Evolutionary conservation across 2,888 invertebrate genomes (phyloP).

Genomic region (Troglohyphantes excavatus): DNA sequence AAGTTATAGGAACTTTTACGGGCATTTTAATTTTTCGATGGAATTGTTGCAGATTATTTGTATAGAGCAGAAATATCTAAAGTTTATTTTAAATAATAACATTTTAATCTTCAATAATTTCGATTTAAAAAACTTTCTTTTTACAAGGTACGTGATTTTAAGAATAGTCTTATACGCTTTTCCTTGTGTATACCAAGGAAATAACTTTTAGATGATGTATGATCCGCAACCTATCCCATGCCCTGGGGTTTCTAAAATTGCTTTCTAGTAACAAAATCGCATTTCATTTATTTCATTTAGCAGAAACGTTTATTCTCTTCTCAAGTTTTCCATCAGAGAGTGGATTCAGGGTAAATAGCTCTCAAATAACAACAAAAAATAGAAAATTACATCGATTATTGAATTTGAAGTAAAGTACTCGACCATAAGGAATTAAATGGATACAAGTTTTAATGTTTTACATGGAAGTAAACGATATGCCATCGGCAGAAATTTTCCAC

Average conservation of each 20-base stretch:
- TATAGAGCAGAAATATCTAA: too few relatives aligned
- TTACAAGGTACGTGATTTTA: too few relatives aligned
- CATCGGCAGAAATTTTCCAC: neutral
- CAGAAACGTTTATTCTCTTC: conserved; percentile 21
- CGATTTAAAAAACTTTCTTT: too few relatives aligned
- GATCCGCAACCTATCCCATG: conserved; percentile 9
- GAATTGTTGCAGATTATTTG: too few relatives aligned
- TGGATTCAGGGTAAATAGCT: conserved; percentile 5
- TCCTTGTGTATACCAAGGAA: neutral
- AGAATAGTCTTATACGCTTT: too few relatives aligned
- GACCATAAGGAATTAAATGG: neutral
- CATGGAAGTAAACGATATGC: neutral
- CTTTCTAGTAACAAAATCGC: conserved; percentile 30
- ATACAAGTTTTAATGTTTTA: neutral
- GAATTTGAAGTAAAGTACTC: conserved; percentile 21
- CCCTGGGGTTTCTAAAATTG: conserved; percentile 31
- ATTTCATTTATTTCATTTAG: conserved; percentile 37
- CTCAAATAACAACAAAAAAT: conserved; percentile 8
- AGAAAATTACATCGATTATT: conserved; percentile 27
- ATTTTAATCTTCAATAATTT: too few relatives aligned
- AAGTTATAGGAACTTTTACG: too few relatives aligned
- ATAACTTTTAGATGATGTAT: conserved; percentile 33
- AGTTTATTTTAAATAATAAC: too few relatives aligned
- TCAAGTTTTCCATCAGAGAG: conserved; percentile 7
- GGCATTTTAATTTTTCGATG: too few relatives aligned